Base-by-base conservation (phyloP, 2,113 vertebrate species). In the Poicephalus gulielmi region DNA sequence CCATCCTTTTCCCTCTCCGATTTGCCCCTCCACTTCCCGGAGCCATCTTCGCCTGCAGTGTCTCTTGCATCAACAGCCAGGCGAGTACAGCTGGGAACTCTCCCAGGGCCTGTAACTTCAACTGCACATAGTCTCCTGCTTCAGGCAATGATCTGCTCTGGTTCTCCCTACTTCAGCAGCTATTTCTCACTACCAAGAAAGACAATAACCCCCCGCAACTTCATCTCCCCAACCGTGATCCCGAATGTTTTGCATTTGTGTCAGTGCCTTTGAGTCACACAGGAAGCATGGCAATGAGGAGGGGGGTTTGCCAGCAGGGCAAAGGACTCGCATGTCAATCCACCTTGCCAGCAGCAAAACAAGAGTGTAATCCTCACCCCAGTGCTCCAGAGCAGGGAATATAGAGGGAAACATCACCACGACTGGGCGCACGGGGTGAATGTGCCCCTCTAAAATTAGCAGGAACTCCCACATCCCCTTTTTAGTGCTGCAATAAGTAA, bases 81-180 rank as follows among this genome's bases (percentile, higher is more conserved):
- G 94, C 90, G 19, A 96, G 94, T 93, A 81, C 95, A 95, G 95
- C 96, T 97, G 96, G 95, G 95, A 97, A 70, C 92, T 91, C 96
- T 96, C 95, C 74, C 96, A 89, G 96, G 96, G 90, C 88, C 86
- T 37, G 3, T 85, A 92, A 90, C 95, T 95, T 88, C 94, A 94
- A 93, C 95, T 81, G 93, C 95, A 93, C 76, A 75, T 6, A 92
- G 90, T 5, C 95, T 95, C 90, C 95, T 92, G 96, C 96, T 96
- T 33, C 94, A 88, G 96, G 96, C 96, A 85, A 94, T 79, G 95
- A 96, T 96, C 92, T 91, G 96, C 95, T 97, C 96, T 96, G 96
- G 52, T 96, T 96, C 96, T 73, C 93, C 91, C 94, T 86, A 49
- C 96, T 94, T 83, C 88, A 80, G 91, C 88, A 88, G 95, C 94